phyloP scores from a whole-genome alignment of 1,140 invertebrate genomes.

The Cheumatopsyche charites region DNA sequence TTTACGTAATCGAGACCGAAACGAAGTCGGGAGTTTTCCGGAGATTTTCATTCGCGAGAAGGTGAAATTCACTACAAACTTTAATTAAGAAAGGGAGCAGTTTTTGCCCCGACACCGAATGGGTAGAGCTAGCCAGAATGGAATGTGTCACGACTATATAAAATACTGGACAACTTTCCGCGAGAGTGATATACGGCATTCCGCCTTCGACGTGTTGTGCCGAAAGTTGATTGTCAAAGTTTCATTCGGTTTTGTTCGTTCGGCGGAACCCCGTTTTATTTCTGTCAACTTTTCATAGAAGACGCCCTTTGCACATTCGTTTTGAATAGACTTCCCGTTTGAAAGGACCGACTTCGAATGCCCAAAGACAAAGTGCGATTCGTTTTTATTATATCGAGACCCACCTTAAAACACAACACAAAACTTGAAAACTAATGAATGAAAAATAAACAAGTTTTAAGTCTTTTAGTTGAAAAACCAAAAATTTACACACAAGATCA shows the following conservation, averaged over 20 bases:
- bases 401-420: too few species aligned
- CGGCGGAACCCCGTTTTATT: too few species aligned
- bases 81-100: neutral
- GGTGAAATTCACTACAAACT: too few species aligned
- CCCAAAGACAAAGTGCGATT: too few species aligned
- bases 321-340: neutral
- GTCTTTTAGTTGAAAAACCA: too few species aligned
- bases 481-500: too few species aligned
- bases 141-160: slow-evolving; percentile 38
- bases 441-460: too few species aligned
- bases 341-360: too few species aligned
- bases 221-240: slow-evolving; percentile 40
- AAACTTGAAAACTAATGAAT: too few species aligned
- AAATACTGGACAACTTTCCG: slow-evolving; percentile 41
- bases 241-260: slow-evolving; percentile 17
- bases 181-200: slow-evolving; percentile 34
- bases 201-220: slow-evolving; percentile 36
- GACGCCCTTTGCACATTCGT: neutral
- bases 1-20: neutral
- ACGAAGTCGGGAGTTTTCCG: neutral
- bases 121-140: slow-evolving; percentile 41
- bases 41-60: neutral
- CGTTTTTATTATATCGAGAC: too few species aligned
- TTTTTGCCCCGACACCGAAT: slow-evolving; percentile 26
- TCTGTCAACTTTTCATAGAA: neutral